Percentiles rank a stretch among this genome's conserved stretches.
These are phyloP conservation scores for Muscicapa comitata DNA, from an alignment of 2,797 vertebrate species.

Conservation along the genomic window DNA sequence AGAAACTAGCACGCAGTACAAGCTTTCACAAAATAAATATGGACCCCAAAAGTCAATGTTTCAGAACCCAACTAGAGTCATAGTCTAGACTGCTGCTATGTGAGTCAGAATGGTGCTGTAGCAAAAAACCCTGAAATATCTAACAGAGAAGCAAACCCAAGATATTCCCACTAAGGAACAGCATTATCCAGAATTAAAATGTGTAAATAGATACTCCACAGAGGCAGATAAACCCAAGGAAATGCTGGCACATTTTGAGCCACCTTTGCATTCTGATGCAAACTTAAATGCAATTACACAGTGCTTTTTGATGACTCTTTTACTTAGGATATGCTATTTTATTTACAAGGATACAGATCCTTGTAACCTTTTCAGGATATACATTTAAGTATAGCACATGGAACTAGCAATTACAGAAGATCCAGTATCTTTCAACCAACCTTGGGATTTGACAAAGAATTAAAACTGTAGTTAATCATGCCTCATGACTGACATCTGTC, in stretches of 20 bases:
- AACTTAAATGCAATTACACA: neutral
- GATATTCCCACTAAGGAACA: neutral
- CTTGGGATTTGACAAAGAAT: neutral
- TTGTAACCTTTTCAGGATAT: neutral
- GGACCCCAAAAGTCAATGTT: neutral
- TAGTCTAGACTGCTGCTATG: neutral
- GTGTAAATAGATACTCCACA: neutral
- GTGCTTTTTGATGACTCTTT: neutral
- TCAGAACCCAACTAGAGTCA: neutral
- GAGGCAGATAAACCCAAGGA: neutral
- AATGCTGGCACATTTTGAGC: neutral
- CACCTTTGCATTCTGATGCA: neutral
- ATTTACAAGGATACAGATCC: neutral
- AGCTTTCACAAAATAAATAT: neutral
- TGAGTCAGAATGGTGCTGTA: neutral
- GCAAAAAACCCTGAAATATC: neutral
- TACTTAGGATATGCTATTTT: neutral
- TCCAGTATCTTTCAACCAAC: neutral
- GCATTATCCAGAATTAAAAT: neutral
- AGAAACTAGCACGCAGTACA: neutral
- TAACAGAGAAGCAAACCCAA: neutral
- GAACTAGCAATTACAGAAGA: neutral
- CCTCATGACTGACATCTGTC: neutral
- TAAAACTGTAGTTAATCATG: neutral
- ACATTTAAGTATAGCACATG: neutral